These are phyloP conservation scores for Empidonax alnorum DNA, from an alignment of 2,113 vertebrate genomes.

Conservation along the genomic window DNA sequence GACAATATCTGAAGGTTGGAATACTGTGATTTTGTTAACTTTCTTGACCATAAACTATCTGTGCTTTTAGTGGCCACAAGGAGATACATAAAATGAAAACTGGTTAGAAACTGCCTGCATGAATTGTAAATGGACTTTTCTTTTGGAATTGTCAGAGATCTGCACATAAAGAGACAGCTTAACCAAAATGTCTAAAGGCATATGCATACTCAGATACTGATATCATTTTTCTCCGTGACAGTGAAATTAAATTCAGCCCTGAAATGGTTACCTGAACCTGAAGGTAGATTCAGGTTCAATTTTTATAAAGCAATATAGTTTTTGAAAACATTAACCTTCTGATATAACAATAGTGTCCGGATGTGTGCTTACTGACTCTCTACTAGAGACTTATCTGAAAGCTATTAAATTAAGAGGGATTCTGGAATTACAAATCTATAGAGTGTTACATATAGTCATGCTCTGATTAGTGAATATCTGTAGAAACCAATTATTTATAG, in stretches of 20 bases:
- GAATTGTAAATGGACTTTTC: neutral
- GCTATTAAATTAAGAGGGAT: neutral
- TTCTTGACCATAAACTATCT: neutral
- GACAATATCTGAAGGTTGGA: neutral
- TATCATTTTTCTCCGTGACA: neutral
- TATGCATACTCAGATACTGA: neutral
- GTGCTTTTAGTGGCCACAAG: neutral
- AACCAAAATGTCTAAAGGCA: neutral
- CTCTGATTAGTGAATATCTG: neutral
- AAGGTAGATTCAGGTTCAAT: neutral
- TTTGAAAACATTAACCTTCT: neutral
- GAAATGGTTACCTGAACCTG: neutral
- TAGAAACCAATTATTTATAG: neutral
- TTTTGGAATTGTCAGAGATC: neutral
- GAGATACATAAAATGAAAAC: neutral
- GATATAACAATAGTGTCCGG: neutral
- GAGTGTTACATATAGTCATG: neutral
- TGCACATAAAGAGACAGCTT: neutral
- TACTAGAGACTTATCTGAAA: neutral
- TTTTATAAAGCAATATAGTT: neutral
- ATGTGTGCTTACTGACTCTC: neutral
- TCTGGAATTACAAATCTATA: neutral
- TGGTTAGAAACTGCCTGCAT: neutral
- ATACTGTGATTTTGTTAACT: neutral
- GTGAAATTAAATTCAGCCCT: neutral